Evolutionary conservation across 2,888 invertebrate species (phyloP), one percentile per base, ranked within the genome.

Genomic region (Bombyx huttoni): DNA sequence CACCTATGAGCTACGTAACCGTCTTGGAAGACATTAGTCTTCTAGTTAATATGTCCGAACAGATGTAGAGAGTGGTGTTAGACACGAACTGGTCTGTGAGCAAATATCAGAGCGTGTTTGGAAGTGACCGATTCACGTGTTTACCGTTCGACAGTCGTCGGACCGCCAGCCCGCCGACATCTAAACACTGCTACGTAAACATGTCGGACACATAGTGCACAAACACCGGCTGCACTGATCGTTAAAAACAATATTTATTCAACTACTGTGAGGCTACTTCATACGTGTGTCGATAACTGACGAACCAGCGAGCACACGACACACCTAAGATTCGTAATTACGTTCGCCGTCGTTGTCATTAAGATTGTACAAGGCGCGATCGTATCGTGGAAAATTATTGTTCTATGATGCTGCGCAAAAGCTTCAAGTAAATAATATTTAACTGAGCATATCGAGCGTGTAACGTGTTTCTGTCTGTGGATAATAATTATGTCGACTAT

Each of bases 231-330:
- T 71, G 75, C 78, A 78, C 81, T 86, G 83, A 86, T 87, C 87
- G 77, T 75, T 82, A 78, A 76, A 80, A 82, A 87, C 78, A 87
- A 88, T 88, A 86, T 85, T 88, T 83, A 74, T 81, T 78, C 72
- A 70, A 70, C 70, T 73, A 75, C 77, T 67, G 72, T 63, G 64
- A 65, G 63, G 65, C 67, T 64, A 56, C 58, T 62, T 59, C 59
- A 66, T 53, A 57, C 40, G 40, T 40, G 12, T 12, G 12, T 40
- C 12, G 40, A 40, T 40, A 12, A 40, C 40, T 40, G 40, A 40
- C 40, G 7, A 40, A 40, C 40, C 9, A 40, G 2, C 7, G 9
- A 12, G 40, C 40, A 40, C 40, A 40, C 40, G 7, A 40, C 58
- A 60, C 58, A 56, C 59, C 58, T 48, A 53, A 52, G 54, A 13